Base-by-base conservation (phyloP, 2,888 invertebrate species). In the Chaetoderma sp. region DNA sequence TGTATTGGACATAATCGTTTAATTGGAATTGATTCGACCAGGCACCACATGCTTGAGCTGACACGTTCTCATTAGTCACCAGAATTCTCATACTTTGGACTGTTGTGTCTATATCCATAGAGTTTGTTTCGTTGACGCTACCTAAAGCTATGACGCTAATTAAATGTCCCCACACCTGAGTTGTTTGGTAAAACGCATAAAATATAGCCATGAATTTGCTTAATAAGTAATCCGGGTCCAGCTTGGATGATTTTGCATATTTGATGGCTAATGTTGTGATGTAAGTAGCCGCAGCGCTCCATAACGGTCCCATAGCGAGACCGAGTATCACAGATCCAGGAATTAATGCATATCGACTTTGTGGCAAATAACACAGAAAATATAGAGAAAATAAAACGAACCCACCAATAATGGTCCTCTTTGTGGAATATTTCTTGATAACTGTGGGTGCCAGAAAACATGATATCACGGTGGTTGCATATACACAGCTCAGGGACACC, bases 141-240 rank as follows among this genome's bases (percentile, higher is more conserved):
- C 72, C 68, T 5, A 84, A 66, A 10, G 83, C 76, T 1, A 78
- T 59, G 3, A 83, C 78, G 2, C 83, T 81, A 23, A 84, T 78
- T 8, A 83, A 70, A 62, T 84, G 82, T 16, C 83, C 84, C 83
- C 83, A 83, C 10, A 84, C 78, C 60, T 82, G 82, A 58, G 82
- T 82, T 52, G 76, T 79, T 58, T 83, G 75, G 63, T 79, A 80
- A 47, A 83, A 75, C 10, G 79, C 81, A 60, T 77, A 79, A 60
- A 84, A 84, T 62, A 84, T 79, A 16, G 83, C 82, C 78, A 81
- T 83, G 68, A 81, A 83, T 61, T 78, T 78, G 62, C 79, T 81
- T 49, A 84, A 76, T 18, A 81, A 72, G 21, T 73, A 70, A 45
- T 84, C 83, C 23, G 74, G 77, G 28, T 78, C 74, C 16, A 76